Conservation (phyloP, 2,113 vertebrate genomes). For the Thunnus maccoyii region DNA sequence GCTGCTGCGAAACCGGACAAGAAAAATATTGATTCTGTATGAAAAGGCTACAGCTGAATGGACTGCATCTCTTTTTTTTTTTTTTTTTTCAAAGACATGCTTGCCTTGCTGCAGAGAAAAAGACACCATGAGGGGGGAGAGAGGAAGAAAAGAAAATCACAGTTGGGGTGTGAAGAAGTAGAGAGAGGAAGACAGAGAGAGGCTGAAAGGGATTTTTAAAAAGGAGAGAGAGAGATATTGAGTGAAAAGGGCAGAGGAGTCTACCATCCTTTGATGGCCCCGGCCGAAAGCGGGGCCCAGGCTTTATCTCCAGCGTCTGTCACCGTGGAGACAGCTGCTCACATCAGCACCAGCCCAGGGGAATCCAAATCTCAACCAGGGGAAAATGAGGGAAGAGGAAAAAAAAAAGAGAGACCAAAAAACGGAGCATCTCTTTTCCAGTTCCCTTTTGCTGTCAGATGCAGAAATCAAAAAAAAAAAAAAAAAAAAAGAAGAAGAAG, state of each 20-base stretch:
- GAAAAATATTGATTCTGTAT: conserved; percentile 58
- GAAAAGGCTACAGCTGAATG: conserved; percentile 58
- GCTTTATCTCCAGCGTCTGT: conserved; percentile 81
- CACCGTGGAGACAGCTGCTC: conserved; percentile 83
- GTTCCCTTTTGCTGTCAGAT: conserved; percentile 52
- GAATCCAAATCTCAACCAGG: conserved; percentile 57
- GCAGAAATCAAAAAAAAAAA: conserved; percentile 41
- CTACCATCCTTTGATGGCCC: conserved; percentile 75
- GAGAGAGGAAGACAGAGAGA: conserved; percentile 31
- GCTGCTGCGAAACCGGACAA: conserved; percentile 21
- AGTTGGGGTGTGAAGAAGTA: conserved; percentile 40
- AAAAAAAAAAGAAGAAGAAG: neutral
- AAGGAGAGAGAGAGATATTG: conserved; percentile 31
- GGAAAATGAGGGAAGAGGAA: conserved; percentile 18
- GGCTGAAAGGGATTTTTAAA: conserved; percentile 20
- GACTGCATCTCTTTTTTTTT: neutral
- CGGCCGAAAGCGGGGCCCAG: conserved; percentile 41
- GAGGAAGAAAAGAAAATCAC: conserved; percentile 40
- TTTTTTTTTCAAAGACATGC: conserved; percentile 3
- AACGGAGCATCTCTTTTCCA: conserved; percentile 45
- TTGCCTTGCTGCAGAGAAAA: conserved; percentile 20
- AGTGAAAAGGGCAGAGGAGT: conserved; percentile 62
- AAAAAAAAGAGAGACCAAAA: conserved; percentile 53
- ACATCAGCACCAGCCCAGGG: conserved; percentile 79
- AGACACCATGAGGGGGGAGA: conserved; percentile 19